Percentiles rank a stretch among this genome's conserved stretches.
Evolutionary conservation across 2,797 vertebrate genomes (phyloP).

Genomic region (Pangasius krempfi): DNA sequence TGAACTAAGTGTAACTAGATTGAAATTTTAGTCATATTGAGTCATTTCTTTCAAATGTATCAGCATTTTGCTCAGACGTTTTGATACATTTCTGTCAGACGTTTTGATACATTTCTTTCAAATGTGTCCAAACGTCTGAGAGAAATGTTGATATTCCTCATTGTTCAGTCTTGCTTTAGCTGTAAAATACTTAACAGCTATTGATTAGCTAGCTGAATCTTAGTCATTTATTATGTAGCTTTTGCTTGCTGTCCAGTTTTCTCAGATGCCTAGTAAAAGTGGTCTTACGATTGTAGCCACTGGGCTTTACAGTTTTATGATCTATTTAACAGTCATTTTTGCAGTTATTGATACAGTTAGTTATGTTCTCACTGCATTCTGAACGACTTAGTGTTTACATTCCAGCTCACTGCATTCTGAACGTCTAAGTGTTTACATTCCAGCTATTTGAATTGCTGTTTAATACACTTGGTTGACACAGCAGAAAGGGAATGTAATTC

Average conservation of each 20-base stretch:
- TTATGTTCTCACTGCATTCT: too few species aligned
- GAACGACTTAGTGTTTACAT: too few species aligned
- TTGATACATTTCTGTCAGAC: too few species aligned
- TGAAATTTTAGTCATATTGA: neutral
- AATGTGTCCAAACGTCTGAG: neutral
- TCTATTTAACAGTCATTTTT: neutral
- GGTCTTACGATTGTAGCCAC: neutral
- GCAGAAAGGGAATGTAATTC: neutral
- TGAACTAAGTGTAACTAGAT: neutral
- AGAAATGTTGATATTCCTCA: neutral
- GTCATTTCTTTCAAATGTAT: neutral
- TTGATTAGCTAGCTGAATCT: neutral
- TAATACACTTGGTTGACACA: too few species aligned
- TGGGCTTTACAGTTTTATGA: neutral
- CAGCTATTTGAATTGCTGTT: neutral
- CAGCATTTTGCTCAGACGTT: neutral
- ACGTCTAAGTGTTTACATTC: neutral
- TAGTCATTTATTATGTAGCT: neutral
- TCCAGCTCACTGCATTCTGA: neutral
- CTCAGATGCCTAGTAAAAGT: neutral
- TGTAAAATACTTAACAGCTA: neutral
- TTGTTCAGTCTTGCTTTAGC: neutral
- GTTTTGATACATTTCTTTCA: neutral
- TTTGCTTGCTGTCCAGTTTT: neutral
- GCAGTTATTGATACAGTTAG: neutral